These are phyloP conservation scores for Percopsis omiscomaycus DNA, from an alignment of 2,797 vertebrate species.

Conservation along the genomic window DNA sequence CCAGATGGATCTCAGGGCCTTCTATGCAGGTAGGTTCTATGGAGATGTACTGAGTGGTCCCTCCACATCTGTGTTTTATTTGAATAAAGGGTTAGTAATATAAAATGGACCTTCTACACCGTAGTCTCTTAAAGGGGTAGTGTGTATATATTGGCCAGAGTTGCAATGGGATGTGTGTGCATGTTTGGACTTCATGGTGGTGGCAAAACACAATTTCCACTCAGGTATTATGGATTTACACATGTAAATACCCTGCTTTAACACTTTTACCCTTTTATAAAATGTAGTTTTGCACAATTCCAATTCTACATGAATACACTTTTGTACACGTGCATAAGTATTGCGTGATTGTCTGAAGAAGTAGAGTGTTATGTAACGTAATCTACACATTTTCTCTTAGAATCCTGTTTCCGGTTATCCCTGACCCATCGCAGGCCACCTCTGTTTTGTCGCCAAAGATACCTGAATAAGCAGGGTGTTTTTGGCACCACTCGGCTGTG, in stretches of 20 bases:
- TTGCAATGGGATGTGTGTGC: no score
- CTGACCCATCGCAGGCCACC: slow-evolving; percentile 86
- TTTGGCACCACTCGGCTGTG: slow-evolving; percentile 58
- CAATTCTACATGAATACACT: no score
- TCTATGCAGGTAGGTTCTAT: slow-evolving; percentile 85
- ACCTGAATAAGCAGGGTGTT: slow-evolving; percentile 81
- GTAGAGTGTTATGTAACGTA: not conserved
- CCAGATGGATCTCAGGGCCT: slow-evolving; percentile 86
- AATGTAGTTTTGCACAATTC: no score
- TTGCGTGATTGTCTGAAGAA: not conserved
- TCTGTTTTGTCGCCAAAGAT: slow-evolving; percentile 88
- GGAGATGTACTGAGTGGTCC: not conserved
- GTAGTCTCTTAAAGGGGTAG: no score
- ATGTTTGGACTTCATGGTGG: no score
- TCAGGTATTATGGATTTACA: no score
- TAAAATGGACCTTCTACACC: not conserved
- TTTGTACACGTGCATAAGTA: no score
- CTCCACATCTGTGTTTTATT: not conserved
- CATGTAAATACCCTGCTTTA: no score
- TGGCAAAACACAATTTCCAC: no score
- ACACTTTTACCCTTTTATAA: no score
- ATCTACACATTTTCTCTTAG: slow-evolving; percentile 59
- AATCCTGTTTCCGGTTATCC: slow-evolving; percentile 89
- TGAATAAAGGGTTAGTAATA: not conserved
- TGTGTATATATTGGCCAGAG: no score